These are phyloP conservation scores for Nymphalis io DNA, from an alignment of 1,140 invertebrate species.

Conservation along the genomic window DNA sequence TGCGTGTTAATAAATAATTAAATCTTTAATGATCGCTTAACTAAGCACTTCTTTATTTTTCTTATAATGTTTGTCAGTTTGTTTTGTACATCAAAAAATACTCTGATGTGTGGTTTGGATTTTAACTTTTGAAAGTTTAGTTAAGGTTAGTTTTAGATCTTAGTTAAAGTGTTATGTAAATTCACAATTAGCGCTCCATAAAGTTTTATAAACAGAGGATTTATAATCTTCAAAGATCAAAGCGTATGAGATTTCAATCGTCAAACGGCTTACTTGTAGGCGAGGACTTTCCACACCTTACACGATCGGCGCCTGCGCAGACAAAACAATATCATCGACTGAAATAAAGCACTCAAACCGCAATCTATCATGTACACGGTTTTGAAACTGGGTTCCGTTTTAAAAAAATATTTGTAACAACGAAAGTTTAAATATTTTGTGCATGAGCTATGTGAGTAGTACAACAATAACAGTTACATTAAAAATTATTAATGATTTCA, in stretches of 20 bases:
- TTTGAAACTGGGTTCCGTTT: slow-evolving; percentile 10
- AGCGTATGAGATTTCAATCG: slow-evolving; percentile 25
- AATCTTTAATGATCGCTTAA: too few species aligned
- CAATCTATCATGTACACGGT: slow-evolving; percentile 43
- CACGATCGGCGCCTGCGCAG: slow-evolving; percentile 43
- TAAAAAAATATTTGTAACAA: not conserved
- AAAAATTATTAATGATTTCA: too few species aligned
- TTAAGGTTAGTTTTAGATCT: too few species aligned
- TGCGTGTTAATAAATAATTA: too few species aligned
- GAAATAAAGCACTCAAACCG: slow-evolving; percentile 58
- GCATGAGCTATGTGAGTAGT: not conserved
- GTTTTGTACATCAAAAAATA: too few species aligned
- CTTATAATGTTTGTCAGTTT: too few species aligned
- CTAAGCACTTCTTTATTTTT: too few species aligned
- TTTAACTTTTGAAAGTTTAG: too few species aligned
- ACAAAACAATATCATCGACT: slow-evolving; percentile 51
- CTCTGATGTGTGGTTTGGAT: not conserved
- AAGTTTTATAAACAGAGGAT: slow-evolving; percentile 29
- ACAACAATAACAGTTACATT: too few species aligned
- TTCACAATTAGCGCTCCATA: slow-evolving; percentile 33
- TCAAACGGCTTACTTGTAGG: slow-evolving; percentile 12
- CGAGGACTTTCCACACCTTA: slow-evolving; percentile 32
- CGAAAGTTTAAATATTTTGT: not conserved
- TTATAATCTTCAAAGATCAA: slow-evolving; percentile 25
- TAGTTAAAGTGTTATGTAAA: slow-evolving; percentile 18